Evolutionary conservation across 2,888 invertebrate genomes (phyloP).

Genomic region (Cactoblastis cactorum): DNA sequence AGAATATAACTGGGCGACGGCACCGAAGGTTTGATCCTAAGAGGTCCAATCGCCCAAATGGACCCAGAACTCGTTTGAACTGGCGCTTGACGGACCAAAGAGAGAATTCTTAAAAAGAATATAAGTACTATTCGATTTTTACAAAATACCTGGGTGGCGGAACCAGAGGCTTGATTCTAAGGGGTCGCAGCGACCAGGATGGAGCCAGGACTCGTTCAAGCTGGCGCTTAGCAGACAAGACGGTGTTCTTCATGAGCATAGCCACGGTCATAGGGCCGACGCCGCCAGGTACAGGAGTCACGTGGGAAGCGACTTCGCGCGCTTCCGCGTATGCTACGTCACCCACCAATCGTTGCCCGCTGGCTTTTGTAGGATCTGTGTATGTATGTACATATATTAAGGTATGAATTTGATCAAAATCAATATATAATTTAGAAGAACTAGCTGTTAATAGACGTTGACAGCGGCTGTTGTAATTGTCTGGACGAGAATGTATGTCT

Average conservation of each 20-base stretch:
- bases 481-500: no score
- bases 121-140: not conserved
- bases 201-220: constrained; percentile 77
- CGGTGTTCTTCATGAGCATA: constrained; percentile 97
- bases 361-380: constrained; percentile 86
- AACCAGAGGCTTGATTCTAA: constrained; percentile 80
- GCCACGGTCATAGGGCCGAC: constrained; percentile 99
- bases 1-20: no score
- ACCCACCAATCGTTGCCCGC: constrained; percentile 93
- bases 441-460: no score
- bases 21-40: no score
- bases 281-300: constrained; percentile 97
- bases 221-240: constrained; percentile 86
- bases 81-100: no score
- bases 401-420: no score
- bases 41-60: no score
- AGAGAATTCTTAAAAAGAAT: no score
- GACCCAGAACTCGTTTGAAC: no score
- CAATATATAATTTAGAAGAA: no score
- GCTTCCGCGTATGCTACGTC: constrained; percentile 95
- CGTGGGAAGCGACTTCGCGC: constrained; percentile 87
- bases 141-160: constrained; percentile 91
- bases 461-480: no score
- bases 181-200: constrained; percentile 85
- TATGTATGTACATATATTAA: not conserved